These are phyloP conservation scores for Drosophila melanosoma DNA, from an alignment of 2,888 invertebrate species.

Conservation along the genomic window DNA sequence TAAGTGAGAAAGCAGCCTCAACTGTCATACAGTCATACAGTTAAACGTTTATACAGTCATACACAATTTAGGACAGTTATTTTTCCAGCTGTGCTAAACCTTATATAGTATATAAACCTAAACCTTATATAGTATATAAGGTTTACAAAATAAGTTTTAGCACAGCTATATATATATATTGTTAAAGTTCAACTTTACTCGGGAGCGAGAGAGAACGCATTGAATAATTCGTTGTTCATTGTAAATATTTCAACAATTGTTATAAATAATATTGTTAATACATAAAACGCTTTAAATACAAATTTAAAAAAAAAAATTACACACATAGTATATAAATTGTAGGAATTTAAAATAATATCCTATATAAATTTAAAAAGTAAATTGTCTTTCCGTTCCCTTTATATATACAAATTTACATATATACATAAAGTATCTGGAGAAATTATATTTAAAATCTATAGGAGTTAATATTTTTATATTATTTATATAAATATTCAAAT, in stretches of 20 bases:
- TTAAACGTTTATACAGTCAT: conserved; percentile 48
- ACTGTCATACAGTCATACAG: conserved; percentile 60
- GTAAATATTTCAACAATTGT: conserved; percentile 54
- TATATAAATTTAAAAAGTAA: conserved; percentile 1
- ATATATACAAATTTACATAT: neutral
- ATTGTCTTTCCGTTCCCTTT: neutral
- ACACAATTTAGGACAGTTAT: conserved; percentile 26
- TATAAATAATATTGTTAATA: conserved; percentile 43
- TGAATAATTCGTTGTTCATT: conserved; percentile 31
- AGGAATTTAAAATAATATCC: neutral
- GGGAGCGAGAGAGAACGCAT: conserved; percentile 2
- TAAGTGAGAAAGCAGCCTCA: conserved; percentile 47
- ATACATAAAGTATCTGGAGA: conserved; percentile 10
- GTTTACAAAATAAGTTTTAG: too few relatives aligned
- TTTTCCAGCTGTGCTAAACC: conserved; percentile 29
- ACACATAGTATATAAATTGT: conserved; percentile 9
- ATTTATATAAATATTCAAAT: conserved; percentile 43
- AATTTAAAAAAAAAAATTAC: conserved; percentile 33
- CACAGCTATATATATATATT: conserved; percentile 9
- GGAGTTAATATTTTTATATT: conserved; percentile 25
- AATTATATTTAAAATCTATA: conserved; percentile 23
- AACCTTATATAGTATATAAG: neutral
- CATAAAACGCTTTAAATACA: conserved; percentile 51
- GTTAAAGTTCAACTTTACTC: conserved; percentile 36
- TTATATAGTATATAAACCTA: neutral